Base-by-base conservation (phyloP, 2,113 vertebrate genomes). In the Antechinus stuartii region DNA sequence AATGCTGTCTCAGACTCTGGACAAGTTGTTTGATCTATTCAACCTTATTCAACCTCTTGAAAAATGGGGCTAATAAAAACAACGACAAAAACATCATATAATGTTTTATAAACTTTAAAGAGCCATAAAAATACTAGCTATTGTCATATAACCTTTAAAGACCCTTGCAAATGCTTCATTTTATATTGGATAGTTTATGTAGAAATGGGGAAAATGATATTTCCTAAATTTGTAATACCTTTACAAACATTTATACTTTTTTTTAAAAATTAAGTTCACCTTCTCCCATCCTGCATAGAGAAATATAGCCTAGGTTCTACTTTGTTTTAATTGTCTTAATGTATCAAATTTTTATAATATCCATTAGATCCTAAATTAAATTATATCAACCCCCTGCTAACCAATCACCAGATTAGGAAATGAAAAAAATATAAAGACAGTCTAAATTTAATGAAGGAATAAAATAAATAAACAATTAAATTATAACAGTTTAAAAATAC, bases 191-290 rank as follows among this genome's bases (percentile, higher is more conserved):
- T 94, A 92, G 0, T 94, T 95, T 96, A 92, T 53, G 90, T 95
- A 68, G 89, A 96, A 96, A 97, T 96, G 97, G 96, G 68, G 94
- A 16, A 96, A 90, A 26, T 96, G 97, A 92, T 96, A 97, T 94
- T 97, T 98, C 92, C 95, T 94, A 95, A 97, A 97, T 97, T 97
- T 95, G 93, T 93, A 93, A n/a, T 0, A 94, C 95, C 97, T 96
- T 97, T 95, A 97, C 93, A 93, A 97, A 84, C 94, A 93, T 97
- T 94, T 91, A 94, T 94, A 52, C 49, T 0, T 91, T 93, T 61
- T 30, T 12, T 12, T 90, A 91, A n/a, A 92, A 94, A 35, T 27
- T 27, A 56, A 93, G 57, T 0, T 14, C 14, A 16, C 35, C 4
- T 42, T 5, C 7, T n/a, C n/a, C n/a, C 42, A 7, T 7, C 2